Evolutionary conservation across 1,140 invertebrate genomes (phyloP).

Genomic region (Ostrea edulis): DNA sequence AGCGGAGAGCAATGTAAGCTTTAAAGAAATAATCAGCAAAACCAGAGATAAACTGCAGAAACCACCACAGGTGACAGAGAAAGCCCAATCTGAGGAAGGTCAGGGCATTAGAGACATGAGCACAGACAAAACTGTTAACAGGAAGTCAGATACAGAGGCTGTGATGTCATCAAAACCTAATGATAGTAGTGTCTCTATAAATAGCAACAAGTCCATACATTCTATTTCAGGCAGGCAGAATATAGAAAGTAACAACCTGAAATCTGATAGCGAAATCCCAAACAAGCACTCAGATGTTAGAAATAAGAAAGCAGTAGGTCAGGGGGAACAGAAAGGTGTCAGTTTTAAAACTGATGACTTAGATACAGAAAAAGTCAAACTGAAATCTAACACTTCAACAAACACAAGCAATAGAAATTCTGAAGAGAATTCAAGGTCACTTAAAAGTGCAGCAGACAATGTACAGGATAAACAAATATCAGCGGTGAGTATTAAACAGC

Average conservation of each 20-base stretch:
- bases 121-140: neutral
- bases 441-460: conserved; percentile 31
- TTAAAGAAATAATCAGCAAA: conserved; percentile 3
- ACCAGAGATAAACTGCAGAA: neutral
- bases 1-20: neutral
- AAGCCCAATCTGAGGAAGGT: neutral
- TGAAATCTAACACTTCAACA: neutral
- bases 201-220: neutral
- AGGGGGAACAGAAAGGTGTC: neutral
- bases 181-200: neutral
- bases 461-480: conserved; percentile 7
- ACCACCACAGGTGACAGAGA: neutral
- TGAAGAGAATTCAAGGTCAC: neutral
- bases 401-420: neutral
- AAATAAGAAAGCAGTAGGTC: neutral
- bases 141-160: neutral
- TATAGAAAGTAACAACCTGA: neutral
- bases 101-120: neutral
- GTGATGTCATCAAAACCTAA: neutral
- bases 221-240: neutral
- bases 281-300: neutral
- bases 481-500: conserved; percentile 6
- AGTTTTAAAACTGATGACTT: neutral
- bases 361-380: neutral
- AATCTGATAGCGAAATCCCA: neutral